Evolutionary conservation across 2,797 vertebrate genomes (phyloP), one percentile per base, ranked within the genome.

Genomic region (Hydrophis major): DNA sequence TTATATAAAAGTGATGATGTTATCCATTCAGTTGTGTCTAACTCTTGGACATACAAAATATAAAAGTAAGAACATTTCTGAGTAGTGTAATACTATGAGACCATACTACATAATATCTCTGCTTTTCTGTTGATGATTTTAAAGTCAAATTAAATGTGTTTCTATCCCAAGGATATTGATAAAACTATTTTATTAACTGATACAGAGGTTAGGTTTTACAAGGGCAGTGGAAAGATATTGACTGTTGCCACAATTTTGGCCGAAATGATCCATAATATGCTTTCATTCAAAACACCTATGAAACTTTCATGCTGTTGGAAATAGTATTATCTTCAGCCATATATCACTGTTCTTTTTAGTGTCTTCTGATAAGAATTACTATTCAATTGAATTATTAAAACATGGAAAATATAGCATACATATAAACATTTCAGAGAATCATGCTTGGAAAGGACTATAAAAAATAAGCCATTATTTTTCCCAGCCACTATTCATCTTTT

Each of bases 341-440:
- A 88, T 92, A 60, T 96, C 95, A 95, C 53, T 55, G 20, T 90
- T 69, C 60, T 20, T 69, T 95, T 94, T 89, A 91, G 57, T 93
- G 63, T 93, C n/a, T 74, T 94, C 89, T 93, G 59, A 94, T 94
- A 88, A 92, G 90, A 95, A 69, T 93, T 57, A 74, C 94, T 94
- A 63, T 78, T 63, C 94, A 95, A 93, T 88, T 92, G 92, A 95
- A 94, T 94, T 95, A 95, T 60, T 50, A 63, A 93, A 66, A 92
- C 2, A 4, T 88, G 78, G 86, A 53, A 91, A 93, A 93, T 95
- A 94, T 32, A 90, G 8, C 90, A 94, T 92, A 27, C 16, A 37
- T 87, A 91, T 94, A 94, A 95, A 94, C 87, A 93, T 96, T 94
- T 95, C 88, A 91, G 63, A 90, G 0, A 95, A 94, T 42, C 1